A percentile compares a stretch with the other conserved stretches of the same genome.
Conservation (phyloP, 2,113 vertebrate genomes). For the Corythaixoides concolor region DNA sequence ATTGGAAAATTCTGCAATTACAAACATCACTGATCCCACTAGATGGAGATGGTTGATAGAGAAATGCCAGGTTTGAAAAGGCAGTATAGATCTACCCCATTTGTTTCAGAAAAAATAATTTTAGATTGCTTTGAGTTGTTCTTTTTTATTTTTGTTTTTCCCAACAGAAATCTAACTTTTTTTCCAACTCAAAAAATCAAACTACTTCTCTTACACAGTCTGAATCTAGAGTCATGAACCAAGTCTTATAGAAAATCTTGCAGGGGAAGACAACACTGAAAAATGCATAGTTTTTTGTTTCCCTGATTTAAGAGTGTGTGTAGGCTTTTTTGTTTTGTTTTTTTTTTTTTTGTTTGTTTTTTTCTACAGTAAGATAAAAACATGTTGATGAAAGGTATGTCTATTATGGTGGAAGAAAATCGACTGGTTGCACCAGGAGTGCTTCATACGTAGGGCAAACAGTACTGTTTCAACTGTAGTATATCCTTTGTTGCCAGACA, state of each 20-base stretch:
- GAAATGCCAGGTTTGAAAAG: neutral
- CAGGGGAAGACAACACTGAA: neutral
- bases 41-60: constrained; percentile 63
- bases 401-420: neutral
- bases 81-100: neutral
- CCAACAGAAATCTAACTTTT: neutral
- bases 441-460: neutral
- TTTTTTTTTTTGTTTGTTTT: neutral
- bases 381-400: neutral
- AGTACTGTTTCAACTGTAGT: neutral
- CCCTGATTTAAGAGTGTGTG: neutral
- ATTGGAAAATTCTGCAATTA: neutral
- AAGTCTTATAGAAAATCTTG: neutral
- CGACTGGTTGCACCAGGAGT: neutral
- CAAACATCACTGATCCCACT: constrained; percentile 41
- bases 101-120: neutral
- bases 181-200: neutral
- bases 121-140: neutral
- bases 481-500: neutral
- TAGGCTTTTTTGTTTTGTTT: neutral
- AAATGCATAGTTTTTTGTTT: neutral
- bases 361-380: neutral
- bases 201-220: neutral
- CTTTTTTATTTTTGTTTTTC: neutral
- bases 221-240: neutral